A percentile compares a stretch with the other conserved stretches of the same genome.
Conservation (phyloP, 2,888 invertebrate genomes). For the Drosophila gaucha region DNA sequence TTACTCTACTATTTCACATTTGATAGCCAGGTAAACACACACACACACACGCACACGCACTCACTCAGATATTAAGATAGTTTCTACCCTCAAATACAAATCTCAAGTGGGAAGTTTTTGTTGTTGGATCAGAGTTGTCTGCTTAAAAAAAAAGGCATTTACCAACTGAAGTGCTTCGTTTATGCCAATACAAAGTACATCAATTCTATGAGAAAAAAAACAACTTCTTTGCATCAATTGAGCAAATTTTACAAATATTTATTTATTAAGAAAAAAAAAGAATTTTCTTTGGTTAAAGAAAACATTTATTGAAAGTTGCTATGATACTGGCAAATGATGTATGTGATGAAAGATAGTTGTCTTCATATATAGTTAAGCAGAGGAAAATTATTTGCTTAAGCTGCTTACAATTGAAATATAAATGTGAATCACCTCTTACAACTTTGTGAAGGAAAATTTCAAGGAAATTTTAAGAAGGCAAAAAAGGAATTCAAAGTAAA, state of each 20-base stretch:
- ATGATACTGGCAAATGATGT: no score
- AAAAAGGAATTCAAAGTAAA: no score
- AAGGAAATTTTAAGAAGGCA: no score
- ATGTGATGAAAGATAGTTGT: no score
- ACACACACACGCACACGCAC: conserved; percentile 10
- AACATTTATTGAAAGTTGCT: no score
- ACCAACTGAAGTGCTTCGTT: neutral
- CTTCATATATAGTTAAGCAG: no score
- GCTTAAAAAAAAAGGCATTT: neutral
- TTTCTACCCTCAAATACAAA: neutral
- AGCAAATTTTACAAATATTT: neutral
- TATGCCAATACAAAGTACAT: neutral
- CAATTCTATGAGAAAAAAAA: neutral
- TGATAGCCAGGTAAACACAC: conserved; percentile 14
- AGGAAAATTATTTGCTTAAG: no score
- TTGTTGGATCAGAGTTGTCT: neutral
- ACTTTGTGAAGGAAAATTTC: no score
- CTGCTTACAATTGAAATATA: no score
- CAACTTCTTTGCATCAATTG: neutral
- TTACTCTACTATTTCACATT: conserved; percentile 7
- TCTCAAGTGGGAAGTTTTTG: neutral
- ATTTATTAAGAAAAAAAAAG: no score
- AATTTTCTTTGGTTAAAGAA: no score
- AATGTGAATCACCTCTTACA: no score
- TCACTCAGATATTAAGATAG: conserved; percentile 7